Conservation (phyloP, 2,797 vertebrate genomes). For the Valencia hispanica region DNA sequence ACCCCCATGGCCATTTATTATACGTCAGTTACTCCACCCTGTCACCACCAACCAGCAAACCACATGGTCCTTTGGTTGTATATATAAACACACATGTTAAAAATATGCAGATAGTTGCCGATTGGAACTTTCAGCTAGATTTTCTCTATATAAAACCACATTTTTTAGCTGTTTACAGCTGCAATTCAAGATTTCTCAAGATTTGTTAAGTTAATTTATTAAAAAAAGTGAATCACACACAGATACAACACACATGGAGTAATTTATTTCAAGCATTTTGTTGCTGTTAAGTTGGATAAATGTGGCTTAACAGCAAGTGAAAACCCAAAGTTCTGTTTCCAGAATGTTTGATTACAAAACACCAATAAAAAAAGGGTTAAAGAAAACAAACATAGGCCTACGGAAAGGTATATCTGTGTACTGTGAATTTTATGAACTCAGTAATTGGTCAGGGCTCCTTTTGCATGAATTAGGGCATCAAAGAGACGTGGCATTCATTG, state of each 20-base stretch:
- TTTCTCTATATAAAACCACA: not conserved
- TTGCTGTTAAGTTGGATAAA: not conserved
- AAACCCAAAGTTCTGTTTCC: not conserved
- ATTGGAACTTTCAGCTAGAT: constrained; percentile 14
- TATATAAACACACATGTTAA: constrained; percentile 19
- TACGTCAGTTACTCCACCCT: constrained; percentile 43
- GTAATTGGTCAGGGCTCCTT: not conserved
- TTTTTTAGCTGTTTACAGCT: not conserved
- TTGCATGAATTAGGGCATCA: not conserved
- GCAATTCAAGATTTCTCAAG: too few relatives aligned
- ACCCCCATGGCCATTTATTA: constrained; percentile 22
- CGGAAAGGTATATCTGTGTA: not conserved
- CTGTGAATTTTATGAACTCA: not conserved
- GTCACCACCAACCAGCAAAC: constrained; percentile 33
- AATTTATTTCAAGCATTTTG: not conserved
- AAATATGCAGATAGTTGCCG: constrained; percentile 6
- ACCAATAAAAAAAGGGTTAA: not conserved
- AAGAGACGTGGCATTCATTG: not conserved
- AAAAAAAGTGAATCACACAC: not conserved
- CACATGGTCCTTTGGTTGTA: constrained; percentile 21
- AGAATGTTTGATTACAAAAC: not conserved
- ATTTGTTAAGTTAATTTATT: not conserved
- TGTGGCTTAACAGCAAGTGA: not conserved
- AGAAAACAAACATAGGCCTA: not conserved
- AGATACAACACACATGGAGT: not conserved